Conservation (phyloP, 2,797 vertebrate genomes). For the Coreius guichenoti region DNA sequence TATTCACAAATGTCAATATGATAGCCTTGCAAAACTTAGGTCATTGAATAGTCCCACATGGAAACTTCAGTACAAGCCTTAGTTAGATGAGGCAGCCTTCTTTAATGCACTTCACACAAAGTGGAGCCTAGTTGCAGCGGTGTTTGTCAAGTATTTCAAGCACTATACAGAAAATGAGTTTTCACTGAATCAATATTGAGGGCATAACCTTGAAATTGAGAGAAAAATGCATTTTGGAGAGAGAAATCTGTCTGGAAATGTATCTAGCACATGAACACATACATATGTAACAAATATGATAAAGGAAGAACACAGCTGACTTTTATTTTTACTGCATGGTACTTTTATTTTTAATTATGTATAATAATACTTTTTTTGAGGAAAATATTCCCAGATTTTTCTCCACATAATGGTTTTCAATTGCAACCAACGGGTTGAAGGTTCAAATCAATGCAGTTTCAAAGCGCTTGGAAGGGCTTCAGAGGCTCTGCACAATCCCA, state of each 20-base stretch:
- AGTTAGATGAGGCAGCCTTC: conserved; percentile 1
- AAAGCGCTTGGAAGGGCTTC: too few species aligned
- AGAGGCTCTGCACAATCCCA: too few species aligned
- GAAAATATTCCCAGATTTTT: too few species aligned
- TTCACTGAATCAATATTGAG: background rate
- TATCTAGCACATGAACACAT: background rate
- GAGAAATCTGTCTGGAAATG: background rate
- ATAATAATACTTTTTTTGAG: too few species aligned
- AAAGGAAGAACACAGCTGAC: background rate
- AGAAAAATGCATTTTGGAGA: background rate
- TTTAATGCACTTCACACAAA: background rate
- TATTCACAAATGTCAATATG: background rate
- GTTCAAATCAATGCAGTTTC: too few species aligned
- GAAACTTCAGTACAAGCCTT: background rate
- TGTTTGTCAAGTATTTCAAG: conserved; percentile 28
- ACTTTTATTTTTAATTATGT: too few species aligned
- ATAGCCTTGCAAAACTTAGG: background rate
- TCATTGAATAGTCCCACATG: background rate
- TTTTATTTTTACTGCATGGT: background rate
- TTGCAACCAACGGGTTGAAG: too few species aligned
- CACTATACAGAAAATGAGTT: conserved; percentile 1
- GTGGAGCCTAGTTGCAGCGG: background rate
- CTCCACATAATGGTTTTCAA: too few species aligned
- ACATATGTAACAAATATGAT: background rate
- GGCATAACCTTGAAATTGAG: conserved; percentile 18